phyloP scores from a whole-genome alignment of 2,888 invertebrate genomes.

The Acrobasis suavella region DNA sequence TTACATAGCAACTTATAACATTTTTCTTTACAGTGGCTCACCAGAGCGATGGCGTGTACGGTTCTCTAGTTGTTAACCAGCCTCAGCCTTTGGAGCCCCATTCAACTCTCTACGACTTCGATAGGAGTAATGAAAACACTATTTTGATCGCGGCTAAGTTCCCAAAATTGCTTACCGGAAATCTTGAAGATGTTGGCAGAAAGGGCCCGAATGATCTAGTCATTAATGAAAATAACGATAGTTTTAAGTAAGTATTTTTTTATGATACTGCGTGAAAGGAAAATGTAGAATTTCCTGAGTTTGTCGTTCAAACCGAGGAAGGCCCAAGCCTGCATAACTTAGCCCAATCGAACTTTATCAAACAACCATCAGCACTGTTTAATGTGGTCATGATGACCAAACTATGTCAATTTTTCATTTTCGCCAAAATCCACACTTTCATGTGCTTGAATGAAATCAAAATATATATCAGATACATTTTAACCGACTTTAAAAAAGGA shows the following conservation, averaged over 20 bases:
- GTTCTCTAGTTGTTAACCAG: constrained; percentile 81
- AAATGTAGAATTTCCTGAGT: too few relatives aligned
- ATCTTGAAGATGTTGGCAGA: constrained; percentile 56
- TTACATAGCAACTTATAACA: neutral
- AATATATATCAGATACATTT: too few relatives aligned
- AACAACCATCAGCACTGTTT: too few relatives aligned
- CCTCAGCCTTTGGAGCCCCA: constrained; percentile 69
- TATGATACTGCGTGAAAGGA: too few relatives aligned
- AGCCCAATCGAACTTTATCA: too few relatives aligned
- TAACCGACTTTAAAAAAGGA: too few relatives aligned
- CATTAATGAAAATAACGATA: constrained; percentile 57
- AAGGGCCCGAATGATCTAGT: constrained; percentile 63
- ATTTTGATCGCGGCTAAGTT: constrained; percentile 78
- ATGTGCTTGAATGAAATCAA: too few relatives aligned
- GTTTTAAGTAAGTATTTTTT: constrained; percentile 56
- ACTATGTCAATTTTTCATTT: too few relatives aligned
- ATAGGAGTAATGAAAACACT: constrained; percentile 70
- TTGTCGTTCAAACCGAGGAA: too few relatives aligned
- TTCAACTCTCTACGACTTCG: constrained; percentile 67
- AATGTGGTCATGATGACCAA: too few relatives aligned
- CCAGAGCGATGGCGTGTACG: constrained; percentile 83
- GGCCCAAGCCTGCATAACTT: too few relatives aligned
- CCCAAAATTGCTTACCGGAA: constrained; percentile 80
- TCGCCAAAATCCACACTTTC: too few relatives aligned
- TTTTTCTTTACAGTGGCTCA: constrained; percentile 74